Evolutionary conservation across 2,888 invertebrate genomes (phyloP).

Genomic region (Tipula helvola): DNA sequence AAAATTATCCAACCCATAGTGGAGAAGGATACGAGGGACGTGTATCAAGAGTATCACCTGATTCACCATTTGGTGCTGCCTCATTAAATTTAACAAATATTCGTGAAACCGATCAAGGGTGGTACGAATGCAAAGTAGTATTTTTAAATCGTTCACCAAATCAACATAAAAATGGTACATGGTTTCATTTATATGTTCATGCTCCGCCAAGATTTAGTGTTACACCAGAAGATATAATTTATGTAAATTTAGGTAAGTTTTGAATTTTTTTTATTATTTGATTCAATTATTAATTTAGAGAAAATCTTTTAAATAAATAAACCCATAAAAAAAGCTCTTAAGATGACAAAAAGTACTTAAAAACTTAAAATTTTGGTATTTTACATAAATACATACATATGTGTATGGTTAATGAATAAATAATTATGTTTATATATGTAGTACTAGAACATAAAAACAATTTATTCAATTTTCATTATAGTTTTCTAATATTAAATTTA

Average conservation of each 20-base stretch:
- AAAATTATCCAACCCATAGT: slow-evolving; percentile 93
- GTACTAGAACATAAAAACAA: background rate
- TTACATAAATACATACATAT: background rate
- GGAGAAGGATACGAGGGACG: slow-evolving; percentile 88
- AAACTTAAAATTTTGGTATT: background rate
- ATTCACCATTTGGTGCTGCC: slow-evolving; percentile 80
- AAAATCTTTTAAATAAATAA: background rate
- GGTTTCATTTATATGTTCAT: slow-evolving; percentile 97
- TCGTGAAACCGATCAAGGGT: slow-evolving; percentile 86
- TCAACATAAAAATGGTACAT: slow-evolving; percentile 87
- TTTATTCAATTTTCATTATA: background rate
- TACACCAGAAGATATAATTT: slow-evolving; percentile 91
- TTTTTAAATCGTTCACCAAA: slow-evolving; percentile 91
- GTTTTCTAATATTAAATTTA: background rate
- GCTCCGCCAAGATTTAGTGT: slow-evolving; percentile 91
- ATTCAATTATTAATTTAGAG: background rate
- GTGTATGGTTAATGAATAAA: background rate
- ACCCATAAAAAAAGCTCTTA: background rate
- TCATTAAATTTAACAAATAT: slow-evolving; percentile 94
- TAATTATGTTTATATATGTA: background rate
- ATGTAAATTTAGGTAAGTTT: slow-evolving; percentile 70
- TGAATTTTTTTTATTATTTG: background rate
- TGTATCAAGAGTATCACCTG: slow-evolving; percentile 77
- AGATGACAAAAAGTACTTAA: slow-evolving; percentile 5
- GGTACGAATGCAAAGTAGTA: slow-evolving; percentile 93